Base-by-base conservation (phyloP, 2,113 vertebrate genomes). In the Esox niger region DNA sequence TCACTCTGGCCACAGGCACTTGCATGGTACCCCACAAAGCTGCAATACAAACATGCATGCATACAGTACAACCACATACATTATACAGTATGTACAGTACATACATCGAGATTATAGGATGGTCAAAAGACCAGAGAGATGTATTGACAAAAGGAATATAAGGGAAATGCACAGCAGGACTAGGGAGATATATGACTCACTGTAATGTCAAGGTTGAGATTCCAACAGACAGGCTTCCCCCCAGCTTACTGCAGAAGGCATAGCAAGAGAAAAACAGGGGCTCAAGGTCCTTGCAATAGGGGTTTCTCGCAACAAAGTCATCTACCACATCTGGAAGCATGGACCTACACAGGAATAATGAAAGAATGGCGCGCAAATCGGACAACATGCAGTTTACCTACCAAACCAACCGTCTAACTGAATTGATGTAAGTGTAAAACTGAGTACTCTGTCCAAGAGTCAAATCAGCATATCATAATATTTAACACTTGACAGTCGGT, bases 211-310 rank as follows among this genome's bases (percentile, higher is more conserved):
- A 58, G 13, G 87, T 92, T 0, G 90, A 92, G 76, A 93, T 77
- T 68, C 91, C 91, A 21, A 75, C 82, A 0, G 91, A 84, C 35
- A 93, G 76, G 15, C 93, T 89, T 21, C 89, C 90, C 0, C 90
- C 88, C n/a, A 93, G 87, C 84, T 93, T 93, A 65, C 74, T 91
- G 84, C 88, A 92, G 88, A 94, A 93, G 43, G 89, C 84, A 0
- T 88, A 93, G 57, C 89, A 90, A 0, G 93, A 93, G 80, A 90
- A 92, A 81, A 92, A 92, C 71, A 93, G 72, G 20, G 91, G 82
- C 81, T 94, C 92, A 78, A 91, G 73, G 76, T 88, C 89, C 27
- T 49, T 80, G 70, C 79, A 91, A 58, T 63, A 64, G 0, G 89
- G 87, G 65, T 91, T 85, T 49, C 30, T 86, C 64, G 65, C 25